Evolutionary conservation across 1,140 invertebrate species (phyloP).

Genomic region (Trichogramma pretiosum): DNA sequence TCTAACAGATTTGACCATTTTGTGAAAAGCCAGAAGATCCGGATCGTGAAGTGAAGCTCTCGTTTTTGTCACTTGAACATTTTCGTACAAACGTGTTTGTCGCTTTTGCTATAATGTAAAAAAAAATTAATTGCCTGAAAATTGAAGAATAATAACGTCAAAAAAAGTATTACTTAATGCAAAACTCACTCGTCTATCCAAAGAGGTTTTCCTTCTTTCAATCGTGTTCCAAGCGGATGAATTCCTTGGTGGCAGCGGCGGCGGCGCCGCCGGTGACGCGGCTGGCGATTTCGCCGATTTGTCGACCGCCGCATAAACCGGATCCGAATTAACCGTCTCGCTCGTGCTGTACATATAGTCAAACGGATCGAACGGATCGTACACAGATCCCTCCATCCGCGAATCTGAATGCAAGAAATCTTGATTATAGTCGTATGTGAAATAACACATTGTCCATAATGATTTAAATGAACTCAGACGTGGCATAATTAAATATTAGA

Average conservation of each 20-base stretch:
- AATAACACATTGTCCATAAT: neutral
- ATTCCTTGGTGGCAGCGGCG: slow-evolving; percentile 50
- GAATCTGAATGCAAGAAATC: slow-evolving; percentile 43
- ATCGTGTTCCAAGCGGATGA: slow-evolving; percentile 50
- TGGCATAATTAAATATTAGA: no score
- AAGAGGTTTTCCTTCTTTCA: slow-evolving; percentile 42
- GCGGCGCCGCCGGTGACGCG: slow-evolving; percentile 50
- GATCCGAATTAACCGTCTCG: slow-evolving; percentile 64
- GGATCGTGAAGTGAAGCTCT: slow-evolving; percentile 56
- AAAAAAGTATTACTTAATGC: neutral
- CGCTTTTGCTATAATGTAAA: slow-evolving; percentile 38
- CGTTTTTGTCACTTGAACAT: slow-evolving; percentile 56
- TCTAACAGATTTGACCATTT: slow-evolving; percentile 67
- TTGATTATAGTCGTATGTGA: slow-evolving; percentile 1
- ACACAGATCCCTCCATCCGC: slow-evolving; percentile 60
- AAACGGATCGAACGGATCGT: slow-evolving; percentile 77
- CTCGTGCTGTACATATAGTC: slow-evolving; percentile 73
- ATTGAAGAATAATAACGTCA: neutral
- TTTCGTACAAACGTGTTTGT: slow-evolving; percentile 58
- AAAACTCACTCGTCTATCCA: slow-evolving; percentile 37
- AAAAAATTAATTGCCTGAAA: neutral
- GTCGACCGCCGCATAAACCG: slow-evolving; percentile 65
- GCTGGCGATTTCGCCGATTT: slow-evolving; percentile 54
- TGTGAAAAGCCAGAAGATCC: slow-evolving; percentile 69
- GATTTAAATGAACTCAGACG: neutral